Evolutionary conservation across 2,113 vertebrate species (phyloP).

Genomic region (Lathamus discolor): DNA sequence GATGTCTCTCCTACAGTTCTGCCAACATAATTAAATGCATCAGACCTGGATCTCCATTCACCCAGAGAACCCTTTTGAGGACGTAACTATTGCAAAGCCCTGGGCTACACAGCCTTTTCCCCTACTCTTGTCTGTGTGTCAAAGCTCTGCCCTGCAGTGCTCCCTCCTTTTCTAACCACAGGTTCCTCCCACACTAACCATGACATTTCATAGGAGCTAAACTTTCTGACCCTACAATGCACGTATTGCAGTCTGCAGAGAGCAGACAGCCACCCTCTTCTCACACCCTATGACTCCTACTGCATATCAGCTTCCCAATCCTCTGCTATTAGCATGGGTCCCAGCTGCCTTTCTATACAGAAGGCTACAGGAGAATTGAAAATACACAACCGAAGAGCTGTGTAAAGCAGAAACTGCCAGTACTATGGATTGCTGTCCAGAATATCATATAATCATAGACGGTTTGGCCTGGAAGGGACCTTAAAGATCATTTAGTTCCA

Average conservation of each 20-base stretch:
- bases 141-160: background rate
- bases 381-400: background rate
- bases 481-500: background rate
- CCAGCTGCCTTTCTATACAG: background rate
- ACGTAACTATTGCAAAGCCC: background rate
- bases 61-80: background rate
- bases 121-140: background rate
- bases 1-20: background rate
- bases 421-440: background rate
- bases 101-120: background rate
- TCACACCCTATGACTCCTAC: background rate
- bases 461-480: background rate
- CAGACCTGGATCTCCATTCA: background rate
- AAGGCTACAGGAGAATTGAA: background rate
- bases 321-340: background rate
- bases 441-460: background rate
- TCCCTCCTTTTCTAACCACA: background rate
- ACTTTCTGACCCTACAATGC: background rate
- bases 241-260: fast-evolving
- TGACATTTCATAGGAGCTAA: background rate
- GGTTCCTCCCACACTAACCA: background rate
- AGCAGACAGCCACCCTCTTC: background rate
- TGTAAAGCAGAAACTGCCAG: background rate
- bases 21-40: background rate
- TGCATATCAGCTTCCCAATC: background rate